phyloP scores from a whole-genome alignment of 2,888 invertebrate genomes.

The Eupelmus urozonus region DNA sequence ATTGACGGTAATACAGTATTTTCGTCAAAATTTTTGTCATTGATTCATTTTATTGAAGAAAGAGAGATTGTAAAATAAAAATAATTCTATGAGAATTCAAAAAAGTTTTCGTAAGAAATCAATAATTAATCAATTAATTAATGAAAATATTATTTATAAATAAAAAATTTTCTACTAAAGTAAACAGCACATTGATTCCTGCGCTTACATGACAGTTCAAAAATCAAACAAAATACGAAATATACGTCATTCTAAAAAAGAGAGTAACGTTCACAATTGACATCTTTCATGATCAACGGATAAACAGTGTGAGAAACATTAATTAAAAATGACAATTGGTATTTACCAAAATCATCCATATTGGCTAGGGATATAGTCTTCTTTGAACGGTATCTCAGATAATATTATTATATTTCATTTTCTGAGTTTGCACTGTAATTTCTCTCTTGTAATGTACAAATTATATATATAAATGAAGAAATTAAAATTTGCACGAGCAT shows the following conservation, averaged over 20 bases:
- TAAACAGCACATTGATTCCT: slow-evolving; percentile 26
- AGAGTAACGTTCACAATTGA: slow-evolving; percentile 6
- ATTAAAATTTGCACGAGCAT: slow-evolving; percentile 62
- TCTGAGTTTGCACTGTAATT: background rate
- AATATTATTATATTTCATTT: slow-evolving; percentile 37
- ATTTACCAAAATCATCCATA: background rate
- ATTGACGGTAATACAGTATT: background rate
- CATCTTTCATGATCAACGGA: background rate
- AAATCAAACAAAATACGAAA: slow-evolving; percentile 3
- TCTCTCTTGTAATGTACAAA: slow-evolving; percentile 53
- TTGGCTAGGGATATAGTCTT: slow-evolving; percentile 31
- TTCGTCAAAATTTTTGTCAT: no score
- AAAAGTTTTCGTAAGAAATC: background rate
- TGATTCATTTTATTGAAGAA: background rate
- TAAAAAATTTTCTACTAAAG: background rate
- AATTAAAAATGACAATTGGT: slow-evolving; percentile 13
- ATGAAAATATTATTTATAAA: background rate
- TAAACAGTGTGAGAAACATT: slow-evolving; percentile 15
- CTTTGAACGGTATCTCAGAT: slow-evolving; percentile 12
- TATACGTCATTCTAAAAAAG: slow-evolving; percentile 8
- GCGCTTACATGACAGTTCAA: background rate
- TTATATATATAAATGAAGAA: slow-evolving; percentile 56
- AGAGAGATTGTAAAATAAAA: slow-evolving; percentile 1
- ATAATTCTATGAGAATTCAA: background rate
- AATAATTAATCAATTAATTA: background rate